A percentile compares a stretch with the other conserved stretches of the same genome.
Evolutionary conservation across 2,888 invertebrate species (phyloP).

Genomic region (Drosophila pseudotakahashii): DNA sequence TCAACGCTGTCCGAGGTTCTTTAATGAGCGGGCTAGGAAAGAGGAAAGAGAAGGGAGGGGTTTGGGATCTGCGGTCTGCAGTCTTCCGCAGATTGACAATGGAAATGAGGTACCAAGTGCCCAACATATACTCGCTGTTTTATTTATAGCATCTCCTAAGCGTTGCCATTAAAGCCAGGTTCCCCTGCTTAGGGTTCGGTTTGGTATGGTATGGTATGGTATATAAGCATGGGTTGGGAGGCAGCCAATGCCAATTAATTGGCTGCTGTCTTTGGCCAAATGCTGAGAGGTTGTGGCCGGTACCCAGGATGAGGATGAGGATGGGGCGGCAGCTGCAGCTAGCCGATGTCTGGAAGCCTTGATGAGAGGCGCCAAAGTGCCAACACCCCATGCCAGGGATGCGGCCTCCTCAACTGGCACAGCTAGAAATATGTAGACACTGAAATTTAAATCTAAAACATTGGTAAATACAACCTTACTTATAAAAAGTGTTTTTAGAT

Average conservation of each 20-base stretch:
- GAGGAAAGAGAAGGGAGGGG: conserved; percentile 10
- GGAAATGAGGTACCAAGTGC: conserved; percentile 69
- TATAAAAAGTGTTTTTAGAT: no score
- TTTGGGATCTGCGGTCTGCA: no score
- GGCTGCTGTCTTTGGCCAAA: conserved; percentile 75
- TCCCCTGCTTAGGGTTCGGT: conserved; percentile 13
- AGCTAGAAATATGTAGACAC: neutral
- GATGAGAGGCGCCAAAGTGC: conserved; percentile 80
- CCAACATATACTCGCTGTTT: conserved; percentile 48
- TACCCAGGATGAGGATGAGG: conserved; percentile 23
- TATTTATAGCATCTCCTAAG: conserved; percentile 76
- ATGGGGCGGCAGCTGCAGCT: conserved; percentile 28
- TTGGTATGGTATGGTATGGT: conserved; percentile 19
- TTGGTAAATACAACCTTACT: no score
- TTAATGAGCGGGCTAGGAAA: conserved; percentile 67
- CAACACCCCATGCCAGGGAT: conserved; percentile 64
- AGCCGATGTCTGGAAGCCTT: conserved; percentile 60
- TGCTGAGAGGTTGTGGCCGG: conserved; percentile 22
- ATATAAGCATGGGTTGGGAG: conserved; percentile 23
- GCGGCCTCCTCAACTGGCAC: neutral
- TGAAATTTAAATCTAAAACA: neutral
- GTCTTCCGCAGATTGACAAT: conserved; percentile 64
- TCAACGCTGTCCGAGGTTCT: conserved; percentile 50
- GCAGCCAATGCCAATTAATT: conserved; percentile 72
- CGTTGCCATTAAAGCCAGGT: conserved; percentile 73